Percentiles rank a stretch among this genome's conserved stretches.
phyloP scores from a whole-genome alignment of 2,888 invertebrate genomes.

The Epistrophe eligans region DNA sequence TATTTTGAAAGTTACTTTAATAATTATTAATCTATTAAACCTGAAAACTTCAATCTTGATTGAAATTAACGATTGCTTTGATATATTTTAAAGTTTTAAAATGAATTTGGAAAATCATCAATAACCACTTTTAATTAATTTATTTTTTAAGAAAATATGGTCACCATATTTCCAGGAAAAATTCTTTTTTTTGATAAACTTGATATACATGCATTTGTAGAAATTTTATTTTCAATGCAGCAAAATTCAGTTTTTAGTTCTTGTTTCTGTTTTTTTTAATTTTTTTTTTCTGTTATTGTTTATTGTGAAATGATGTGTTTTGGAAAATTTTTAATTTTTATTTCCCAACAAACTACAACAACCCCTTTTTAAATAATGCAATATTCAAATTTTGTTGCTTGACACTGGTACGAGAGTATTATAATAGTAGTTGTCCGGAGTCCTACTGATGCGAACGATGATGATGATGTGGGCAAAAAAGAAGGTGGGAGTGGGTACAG shows the following conservation, averaged over 20 bases:
- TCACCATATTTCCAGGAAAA: not conserved
- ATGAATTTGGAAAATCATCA: too few species aligned
- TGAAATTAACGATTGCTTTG: too few species aligned
- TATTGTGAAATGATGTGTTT: slow-evolving; percentile 40
- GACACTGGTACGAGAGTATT: slow-evolving; percentile 8
- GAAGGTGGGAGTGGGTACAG: slow-evolving; percentile 11
- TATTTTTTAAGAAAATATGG: not conserved
- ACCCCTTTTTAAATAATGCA: slow-evolving; percentile 59
- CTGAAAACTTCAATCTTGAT: too few species aligned
- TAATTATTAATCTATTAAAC: too few species aligned
- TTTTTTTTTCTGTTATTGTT: not conserved
- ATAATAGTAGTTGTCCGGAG: slow-evolving; percentile 11
- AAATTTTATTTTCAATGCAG: slow-evolving; percentile 48
- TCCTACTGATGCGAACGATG: slow-evolving; percentile 32
- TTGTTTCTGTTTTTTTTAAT: not conserved
- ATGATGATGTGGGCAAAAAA: not conserved
- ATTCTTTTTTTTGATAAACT: not conserved
- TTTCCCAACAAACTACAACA: slow-evolving; percentile 53
- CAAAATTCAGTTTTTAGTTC: slow-evolving; percentile 28
- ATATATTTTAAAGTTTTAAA: too few species aligned
- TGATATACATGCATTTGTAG: slow-evolving; percentile 11
- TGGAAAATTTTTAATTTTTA: slow-evolving; percentile 47
- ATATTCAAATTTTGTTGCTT: slow-evolving; percentile 53
- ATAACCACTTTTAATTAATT: not conserved
- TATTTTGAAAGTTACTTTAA: too few species aligned